Evolutionary conservation across 2,888 invertebrate genomes (phyloP).

Genomic region (Helleia helle): DNA sequence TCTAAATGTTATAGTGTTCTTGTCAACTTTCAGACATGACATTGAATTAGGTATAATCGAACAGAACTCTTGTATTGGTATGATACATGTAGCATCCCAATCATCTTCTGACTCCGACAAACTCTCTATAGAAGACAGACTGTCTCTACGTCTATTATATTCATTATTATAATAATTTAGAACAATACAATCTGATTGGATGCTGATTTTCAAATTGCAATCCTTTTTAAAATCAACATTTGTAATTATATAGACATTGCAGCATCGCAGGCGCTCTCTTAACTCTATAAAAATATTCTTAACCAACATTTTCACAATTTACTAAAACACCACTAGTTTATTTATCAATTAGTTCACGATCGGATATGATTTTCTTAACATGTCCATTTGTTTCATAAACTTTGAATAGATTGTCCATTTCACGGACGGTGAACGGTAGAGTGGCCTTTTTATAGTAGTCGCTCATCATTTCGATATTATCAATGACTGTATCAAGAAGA

Average conservation of each 20-base stretch:
- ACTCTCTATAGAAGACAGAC: conserved; percentile 62
- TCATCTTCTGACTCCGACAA: conserved; percentile 63
- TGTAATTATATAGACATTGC: conserved; percentile 73
- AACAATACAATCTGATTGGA: conserved; percentile 58
- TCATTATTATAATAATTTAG: conserved; percentile 52
- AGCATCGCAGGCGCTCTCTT: conserved; percentile 73
- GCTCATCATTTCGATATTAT: conserved; percentile 86
- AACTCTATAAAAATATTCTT: conserved; percentile 74
- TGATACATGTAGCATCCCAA: conserved; percentile 40
- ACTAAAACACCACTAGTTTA: conserved; percentile 25
- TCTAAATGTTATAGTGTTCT: conserved; percentile 59
- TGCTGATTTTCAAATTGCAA: conserved; percentile 60
- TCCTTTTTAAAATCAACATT: conserved; percentile 53
- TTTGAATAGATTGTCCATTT: conserved; percentile 82
- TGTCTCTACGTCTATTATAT: conserved; percentile 43
- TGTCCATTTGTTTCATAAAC: conserved; percentile 75
- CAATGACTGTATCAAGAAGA: conserved; percentile 89
- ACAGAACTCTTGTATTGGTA: conserved; percentile 55
- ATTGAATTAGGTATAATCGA: conserved; percentile 64
- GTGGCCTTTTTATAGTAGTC: conserved; percentile 90
- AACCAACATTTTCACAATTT: conserved; percentile 51
- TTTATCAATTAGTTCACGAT: conserved; percentile 46
- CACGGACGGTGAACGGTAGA: conserved; percentile 85
- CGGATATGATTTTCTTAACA: conserved; percentile 52
- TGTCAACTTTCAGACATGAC: conserved; percentile 64